These are phyloP conservation scores for Steatornis caripensis DNA, from an alignment of 2,113 vertebrate genomes.

Conservation along the genomic window DNA sequence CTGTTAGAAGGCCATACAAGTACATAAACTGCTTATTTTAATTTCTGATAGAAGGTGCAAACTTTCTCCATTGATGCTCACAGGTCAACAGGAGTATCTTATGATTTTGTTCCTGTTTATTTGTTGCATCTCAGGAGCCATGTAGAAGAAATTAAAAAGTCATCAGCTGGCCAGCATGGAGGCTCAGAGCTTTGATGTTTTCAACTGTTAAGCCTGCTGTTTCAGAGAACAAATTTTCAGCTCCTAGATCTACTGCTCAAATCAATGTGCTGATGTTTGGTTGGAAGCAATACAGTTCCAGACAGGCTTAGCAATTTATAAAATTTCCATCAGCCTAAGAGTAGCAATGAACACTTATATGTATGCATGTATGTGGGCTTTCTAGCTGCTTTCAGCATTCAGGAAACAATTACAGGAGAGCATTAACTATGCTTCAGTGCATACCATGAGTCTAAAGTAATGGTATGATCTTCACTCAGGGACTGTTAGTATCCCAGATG, in stretches of 20 bases:
- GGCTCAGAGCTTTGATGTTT: neutral
- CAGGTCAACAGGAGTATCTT: neutral
- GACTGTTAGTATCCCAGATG: neutral
- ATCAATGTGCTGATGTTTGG: neutral
- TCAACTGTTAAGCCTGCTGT: constrained; percentile 45
- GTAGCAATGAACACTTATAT: neutral
- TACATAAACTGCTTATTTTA: neutral
- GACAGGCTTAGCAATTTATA: constrained; percentile 2
- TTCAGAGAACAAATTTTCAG: constrained; percentile 1
- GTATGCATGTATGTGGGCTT: neutral
- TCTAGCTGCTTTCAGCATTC: constrained; percentile 7
- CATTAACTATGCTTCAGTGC: constrained; percentile 8
- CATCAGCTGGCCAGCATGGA: constrained; percentile 56
- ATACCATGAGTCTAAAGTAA: neutral
- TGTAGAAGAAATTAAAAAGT: constrained; percentile 61
- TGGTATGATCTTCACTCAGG: neutral
- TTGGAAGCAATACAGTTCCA: neutral
- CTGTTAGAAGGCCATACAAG: neutral
- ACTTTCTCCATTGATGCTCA: neutral
- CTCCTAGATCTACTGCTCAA: neutral
- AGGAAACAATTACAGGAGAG: neutral
- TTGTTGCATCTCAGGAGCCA: constrained; percentile 10
- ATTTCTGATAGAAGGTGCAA: neutral
- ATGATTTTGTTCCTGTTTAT: neutral
- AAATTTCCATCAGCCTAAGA: neutral